phyloP scores from a whole-genome alignment of 1,140 invertebrate genomes.

The Aphidius ervi region DNA sequence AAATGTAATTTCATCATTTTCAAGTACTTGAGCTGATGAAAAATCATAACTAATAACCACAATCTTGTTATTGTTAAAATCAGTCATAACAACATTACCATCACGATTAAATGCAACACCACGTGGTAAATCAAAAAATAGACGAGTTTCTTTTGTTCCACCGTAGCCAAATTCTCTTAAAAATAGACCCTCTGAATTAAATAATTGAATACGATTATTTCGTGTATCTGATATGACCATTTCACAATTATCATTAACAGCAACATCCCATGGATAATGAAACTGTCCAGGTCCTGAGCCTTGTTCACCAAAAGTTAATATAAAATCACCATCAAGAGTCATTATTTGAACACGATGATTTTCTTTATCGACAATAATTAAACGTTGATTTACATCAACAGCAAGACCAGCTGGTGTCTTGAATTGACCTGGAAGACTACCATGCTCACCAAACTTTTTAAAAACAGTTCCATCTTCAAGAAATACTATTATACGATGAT shows the following conservation, averaged over 20 bases:
- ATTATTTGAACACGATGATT: slow-evolving; percentile 90
- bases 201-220: slow-evolving; percentile 88
- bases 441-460: slow-evolving; percentile 74
- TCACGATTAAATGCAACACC: slow-evolving; percentile 83
- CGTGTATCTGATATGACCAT: slow-evolving; percentile 90
- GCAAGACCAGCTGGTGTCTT: slow-evolving; percentile 86
- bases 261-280: slow-evolving; percentile 96
- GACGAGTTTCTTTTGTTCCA: slow-evolving; percentile 64
- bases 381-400: slow-evolving; percentile 69
- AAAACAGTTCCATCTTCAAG: slow-evolving; percentile 71
- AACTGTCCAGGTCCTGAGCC: slow-evolving; percentile 84
- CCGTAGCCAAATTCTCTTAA: slow-evolving; percentile 84
- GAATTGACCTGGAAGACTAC: slow-evolving; percentile 80
- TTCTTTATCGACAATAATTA: slow-evolving; percentile 92
- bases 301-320: slow-evolving; percentile 83
- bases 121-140: slow-evolving; percentile 84
- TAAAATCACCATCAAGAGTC: slow-evolving; percentile 71
- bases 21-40: slow-evolving; percentile 63
- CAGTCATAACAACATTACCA: slow-evolving; percentile 80
- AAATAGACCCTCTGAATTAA: slow-evolving; percentile 74
- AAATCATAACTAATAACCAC: slow-evolving; percentile 74
- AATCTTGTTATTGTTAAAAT: slow-evolving; percentile 92
- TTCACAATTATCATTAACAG: slow-evolving; percentile 73
- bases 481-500: slow-evolving; percentile 87
- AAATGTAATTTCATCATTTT: slow-evolving; percentile 68